A percentile compares a stretch with the other conserved stretches of the same genome.
These are phyloP conservation scores for Chitala chitala DNA, from an alignment of 2,113 vertebrate genomes.

Conservation along the genomic window DNA sequence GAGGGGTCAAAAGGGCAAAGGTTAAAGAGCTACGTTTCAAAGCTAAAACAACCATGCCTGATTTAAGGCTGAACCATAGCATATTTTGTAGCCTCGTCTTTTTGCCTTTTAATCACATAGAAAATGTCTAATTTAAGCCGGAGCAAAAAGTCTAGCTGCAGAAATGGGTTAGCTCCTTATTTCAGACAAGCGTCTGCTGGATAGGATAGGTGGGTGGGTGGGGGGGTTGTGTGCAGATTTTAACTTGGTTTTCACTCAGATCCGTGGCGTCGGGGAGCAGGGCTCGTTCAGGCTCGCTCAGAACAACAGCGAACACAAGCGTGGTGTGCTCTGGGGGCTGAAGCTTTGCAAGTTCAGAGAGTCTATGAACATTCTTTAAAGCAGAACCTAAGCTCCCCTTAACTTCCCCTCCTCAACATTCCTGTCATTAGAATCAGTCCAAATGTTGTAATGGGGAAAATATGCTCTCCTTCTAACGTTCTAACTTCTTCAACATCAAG, in stretches of 20 bases:
- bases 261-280: neutral
- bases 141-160: neutral
- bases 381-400: neutral
- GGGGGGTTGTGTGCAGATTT: neutral
- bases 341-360: neutral
- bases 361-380: neutral
- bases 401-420: constrained; percentile 10
- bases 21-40: neutral
- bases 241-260: neutral
- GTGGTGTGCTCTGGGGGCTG: neutral
- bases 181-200: neutral
- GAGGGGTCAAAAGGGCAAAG: neutral
- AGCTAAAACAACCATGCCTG: no score
- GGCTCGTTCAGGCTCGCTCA: constrained; percentile 1
- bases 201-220: neutral
- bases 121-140: neutral
- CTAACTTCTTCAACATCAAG: neutral
- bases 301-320: neutral
- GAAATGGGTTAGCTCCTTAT: no score
- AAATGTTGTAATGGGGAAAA: constrained; percentile 10
- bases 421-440: neutral
- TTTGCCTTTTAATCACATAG: neutral
- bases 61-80: neutral
- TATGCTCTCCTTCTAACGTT: neutral
- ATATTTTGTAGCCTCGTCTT: neutral